Conservation (phyloP, 1,140 invertebrate genomes). For the Apis florea region DNA sequence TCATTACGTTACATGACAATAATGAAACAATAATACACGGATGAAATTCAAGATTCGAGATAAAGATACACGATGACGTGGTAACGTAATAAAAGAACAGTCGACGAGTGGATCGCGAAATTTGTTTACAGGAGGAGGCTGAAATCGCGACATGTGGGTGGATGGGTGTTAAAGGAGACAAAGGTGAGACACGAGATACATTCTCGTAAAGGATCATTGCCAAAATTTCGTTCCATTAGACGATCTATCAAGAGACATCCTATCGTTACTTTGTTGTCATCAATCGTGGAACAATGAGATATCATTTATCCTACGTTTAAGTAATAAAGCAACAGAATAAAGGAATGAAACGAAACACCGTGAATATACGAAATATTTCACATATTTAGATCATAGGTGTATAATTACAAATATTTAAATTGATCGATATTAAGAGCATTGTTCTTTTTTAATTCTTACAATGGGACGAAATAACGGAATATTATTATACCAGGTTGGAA, state of each 20-base stretch:
- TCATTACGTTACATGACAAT: too few relatives aligned
- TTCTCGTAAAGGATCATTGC: constrained; percentile 14
- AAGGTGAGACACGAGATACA: not conserved
- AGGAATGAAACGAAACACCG: not conserved
- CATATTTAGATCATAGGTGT: not conserved
- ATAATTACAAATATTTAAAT: not conserved
- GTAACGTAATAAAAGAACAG: not conserved
- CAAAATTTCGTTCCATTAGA: not conserved
- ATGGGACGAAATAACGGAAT: too few relatives aligned
- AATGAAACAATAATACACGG: not conserved
- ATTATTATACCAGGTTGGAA: too few relatives aligned
- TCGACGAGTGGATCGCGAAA: not conserved
- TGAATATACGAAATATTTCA: not conserved
- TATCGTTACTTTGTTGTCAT: constrained; percentile 12
- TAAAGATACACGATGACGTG: not conserved
- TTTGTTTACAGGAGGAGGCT: not conserved
- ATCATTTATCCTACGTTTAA: not conserved
- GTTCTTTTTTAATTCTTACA: not conserved
- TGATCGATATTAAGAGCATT: not conserved
- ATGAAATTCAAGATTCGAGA: not conserved
- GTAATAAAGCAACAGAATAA: not conserved
- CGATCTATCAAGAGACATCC: not conserved
- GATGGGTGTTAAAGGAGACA: not conserved
- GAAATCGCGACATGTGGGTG: constrained; percentile 20
- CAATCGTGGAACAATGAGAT: not conserved